These are phyloP conservation scores for Calephelis nemesis DNA, from an alignment of 1,140 invertebrate genomes.

Conservation along the genomic window DNA sequence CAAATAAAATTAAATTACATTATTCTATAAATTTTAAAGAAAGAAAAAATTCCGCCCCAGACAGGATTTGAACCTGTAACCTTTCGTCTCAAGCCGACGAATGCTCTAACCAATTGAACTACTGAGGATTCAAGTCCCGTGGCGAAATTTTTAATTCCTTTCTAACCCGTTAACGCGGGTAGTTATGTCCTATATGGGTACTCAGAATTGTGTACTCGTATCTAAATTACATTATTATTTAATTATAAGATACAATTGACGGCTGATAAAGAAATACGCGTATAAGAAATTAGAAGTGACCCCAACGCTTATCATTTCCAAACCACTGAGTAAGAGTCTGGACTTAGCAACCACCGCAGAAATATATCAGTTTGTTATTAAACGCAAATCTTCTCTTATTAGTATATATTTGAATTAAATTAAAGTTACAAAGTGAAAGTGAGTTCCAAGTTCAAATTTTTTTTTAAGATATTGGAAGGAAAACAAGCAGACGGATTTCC, in stretches of 20 bases:
- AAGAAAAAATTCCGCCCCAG: no score
- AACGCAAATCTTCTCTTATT: background rate
- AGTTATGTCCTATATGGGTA: no score
- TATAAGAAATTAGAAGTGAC: background rate
- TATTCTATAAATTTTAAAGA: no score
- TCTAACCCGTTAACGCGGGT: no score
- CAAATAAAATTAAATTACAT: background rate
- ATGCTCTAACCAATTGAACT: no score
- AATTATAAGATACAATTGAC: background rate
- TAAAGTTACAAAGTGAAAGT: background rate
- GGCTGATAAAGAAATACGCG: background rate
- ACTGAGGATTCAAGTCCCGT: no score
- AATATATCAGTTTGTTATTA: slow-evolving; percentile 33
- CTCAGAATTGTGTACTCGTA: no score
- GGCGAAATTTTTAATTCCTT: no score
- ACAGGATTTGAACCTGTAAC: no score
- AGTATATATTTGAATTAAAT: background rate
- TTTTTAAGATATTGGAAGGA: background rate
- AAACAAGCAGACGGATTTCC: no score
- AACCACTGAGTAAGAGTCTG: slow-evolving; percentile 42
- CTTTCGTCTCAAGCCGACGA: no score
- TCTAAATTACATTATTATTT: background rate
- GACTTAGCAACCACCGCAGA: slow-evolving; percentile 30
- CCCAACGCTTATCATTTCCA: slow-evolving; percentile 48
- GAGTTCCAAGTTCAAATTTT: no score